Evolutionary conservation across 2,797 vertebrate species (phyloP), one percentile per base, ranked within the genome.

Genomic region (Holocentrus rufus): DNA sequence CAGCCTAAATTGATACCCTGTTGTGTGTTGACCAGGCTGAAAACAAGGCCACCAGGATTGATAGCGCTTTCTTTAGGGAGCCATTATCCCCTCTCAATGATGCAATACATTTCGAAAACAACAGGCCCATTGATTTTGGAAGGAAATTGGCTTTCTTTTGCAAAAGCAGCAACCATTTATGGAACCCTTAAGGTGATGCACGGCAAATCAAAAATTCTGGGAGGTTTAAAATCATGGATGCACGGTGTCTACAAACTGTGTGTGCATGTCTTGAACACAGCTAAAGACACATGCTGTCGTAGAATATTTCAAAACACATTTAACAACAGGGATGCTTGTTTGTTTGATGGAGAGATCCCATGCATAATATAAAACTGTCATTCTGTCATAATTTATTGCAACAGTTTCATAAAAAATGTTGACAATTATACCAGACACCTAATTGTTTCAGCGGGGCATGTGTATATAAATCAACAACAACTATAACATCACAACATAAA

Each of bases 11-110:
- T 76, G 72, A 83, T 73, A 72, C 68, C 63, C 63, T 49, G n/a
- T 50, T 76, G 71, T 76, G 65, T n/a, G 82, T 83, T 89, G 89
- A 90, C 87, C 86, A 65, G 80, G 74, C 79, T 83, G 72, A 80
- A 87, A 83, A 82, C 73, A 61, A 82, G 74, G 71, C 72, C 64
- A 75, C 31, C 56, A 69, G 36, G 59, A 85, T 76, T 81, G 58
- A 83, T 80, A 22, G 72, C 5, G 69, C 82, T 65, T 81, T 77
- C 83, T 80, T 79, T 30, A 80, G 77, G 83, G 87, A 77, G 57
- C 80, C 87, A 73, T 90, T 87, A 89, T 73, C 81, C 71, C 74
- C 52, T 73, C 73, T 82, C 76, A 87, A 60, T 70, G 82, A 85
- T 77, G 74, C 83, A 85, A 73, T 77, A 57, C 66, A 55, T 82